Evolutionary conservation across 2,888 invertebrate genomes (phyloP).

Genomic region (Lycophotia porphyrea): DNA sequence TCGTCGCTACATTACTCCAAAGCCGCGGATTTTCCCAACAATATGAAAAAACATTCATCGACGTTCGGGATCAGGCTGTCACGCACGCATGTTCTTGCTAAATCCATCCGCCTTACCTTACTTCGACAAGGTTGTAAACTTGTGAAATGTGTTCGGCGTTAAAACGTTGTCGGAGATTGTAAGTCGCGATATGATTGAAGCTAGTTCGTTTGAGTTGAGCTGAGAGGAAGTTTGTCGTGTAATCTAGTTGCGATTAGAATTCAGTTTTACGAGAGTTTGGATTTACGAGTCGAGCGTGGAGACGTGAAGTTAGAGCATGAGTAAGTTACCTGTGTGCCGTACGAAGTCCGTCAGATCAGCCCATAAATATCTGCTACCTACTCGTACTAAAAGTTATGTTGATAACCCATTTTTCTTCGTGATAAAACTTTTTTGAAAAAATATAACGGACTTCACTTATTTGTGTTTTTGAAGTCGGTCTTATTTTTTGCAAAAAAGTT

Average conservation of each 20-base stretch:
- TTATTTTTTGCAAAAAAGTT: no score
- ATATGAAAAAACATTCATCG: conserved; percentile 37
- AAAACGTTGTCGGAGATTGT: conserved; percentile 43
- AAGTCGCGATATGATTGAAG: conserved; percentile 51
- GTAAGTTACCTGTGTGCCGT: neutral
- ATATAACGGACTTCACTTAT: no score
- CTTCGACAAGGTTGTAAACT: conserved; percentile 46
- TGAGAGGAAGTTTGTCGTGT: conserved; percentile 32
- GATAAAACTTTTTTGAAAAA: no score
- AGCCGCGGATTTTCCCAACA: conserved; percentile 39
- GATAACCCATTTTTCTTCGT: neutral
- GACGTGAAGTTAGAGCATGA: neutral
- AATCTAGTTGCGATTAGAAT: conserved; percentile 35
- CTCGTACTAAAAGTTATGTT: no score
- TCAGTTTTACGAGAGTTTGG: conserved; percentile 27
- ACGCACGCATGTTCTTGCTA: conserved; percentile 28
- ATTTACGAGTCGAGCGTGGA: conserved; percentile 4
- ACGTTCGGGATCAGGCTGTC: conserved; percentile 27
- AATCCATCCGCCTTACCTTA: conserved; percentile 40
- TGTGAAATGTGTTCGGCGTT: conserved; percentile 16
- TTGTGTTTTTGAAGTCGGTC: no score
- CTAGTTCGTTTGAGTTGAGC: conserved; percentile 46
- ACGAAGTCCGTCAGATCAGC: neutral
- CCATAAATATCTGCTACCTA: conserved; percentile 1
- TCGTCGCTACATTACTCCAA: conserved; percentile 34